phyloP scores from a whole-genome alignment of 2,888 invertebrate genomes.

The Ypsolopha sequella region DNA sequence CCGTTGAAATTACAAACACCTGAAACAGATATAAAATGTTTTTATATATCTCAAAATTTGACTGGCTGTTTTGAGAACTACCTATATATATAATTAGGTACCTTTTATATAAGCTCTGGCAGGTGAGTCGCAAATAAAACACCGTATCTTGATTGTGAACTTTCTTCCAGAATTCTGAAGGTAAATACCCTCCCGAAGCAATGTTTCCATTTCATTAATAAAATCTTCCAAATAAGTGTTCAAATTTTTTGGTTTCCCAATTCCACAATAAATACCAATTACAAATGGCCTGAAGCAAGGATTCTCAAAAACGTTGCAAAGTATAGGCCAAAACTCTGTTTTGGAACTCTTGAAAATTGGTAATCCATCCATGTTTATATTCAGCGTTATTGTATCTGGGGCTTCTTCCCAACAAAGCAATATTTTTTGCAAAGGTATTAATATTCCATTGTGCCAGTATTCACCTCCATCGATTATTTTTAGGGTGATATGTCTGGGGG shows the following conservation, averaged over 20 bases:
- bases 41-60: not conserved
- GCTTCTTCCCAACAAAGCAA: not conserved
- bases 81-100: too few species aligned
- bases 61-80: not conserved
- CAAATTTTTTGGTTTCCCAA: slow-evolving; percentile 4
- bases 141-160: slow-evolving; percentile 1
- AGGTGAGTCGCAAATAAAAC: slow-evolving; percentile 8
- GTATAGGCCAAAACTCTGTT: slow-evolving; percentile 8
- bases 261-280: slow-evolving; percentile 6
- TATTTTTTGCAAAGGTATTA: not conserved
- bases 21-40: not conserved
- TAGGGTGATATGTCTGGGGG: not conserved
- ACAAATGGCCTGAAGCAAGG: not conserved
- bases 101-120: slow-evolving; percentile 6
- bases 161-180: not conserved
- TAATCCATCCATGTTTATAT: slow-evolving; percentile 5
- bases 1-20: slow-evolving; percentile 13
- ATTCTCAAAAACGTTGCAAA: slow-evolving; percentile 5
- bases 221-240: slow-evolving; percentile 2
- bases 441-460: slow-evolving; percentile 9
- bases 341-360: slow-evolving; percentile 7
- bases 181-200: not conserved
- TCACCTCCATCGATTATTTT: slow-evolving; percentile 1
- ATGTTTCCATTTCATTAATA: not conserved
- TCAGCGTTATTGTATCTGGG: not conserved